Evolutionary conservation across 2,113 vertebrate genomes (phyloP).

Genomic region (Prinia subflava): DNA sequence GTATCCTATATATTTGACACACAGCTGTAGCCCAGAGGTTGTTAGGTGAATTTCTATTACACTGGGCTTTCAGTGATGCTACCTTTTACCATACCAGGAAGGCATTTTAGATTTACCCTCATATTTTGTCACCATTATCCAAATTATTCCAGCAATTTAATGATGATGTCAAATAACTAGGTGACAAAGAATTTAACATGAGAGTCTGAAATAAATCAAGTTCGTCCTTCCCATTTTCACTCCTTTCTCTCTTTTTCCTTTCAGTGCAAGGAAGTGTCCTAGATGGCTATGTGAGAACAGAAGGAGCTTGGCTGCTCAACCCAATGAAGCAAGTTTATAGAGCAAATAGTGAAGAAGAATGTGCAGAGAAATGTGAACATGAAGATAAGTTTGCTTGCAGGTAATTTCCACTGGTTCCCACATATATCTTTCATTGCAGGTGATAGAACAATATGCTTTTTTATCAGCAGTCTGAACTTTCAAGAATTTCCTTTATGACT

Average conservation of each 20-base stretch:
- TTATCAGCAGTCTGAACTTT: neutral
- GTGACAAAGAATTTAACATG: neutral
- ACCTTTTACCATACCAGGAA: neutral
- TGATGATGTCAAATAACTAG: neutral
- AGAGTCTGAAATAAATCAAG: neutral
- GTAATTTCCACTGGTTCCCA: neutral
- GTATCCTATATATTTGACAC: neutral
- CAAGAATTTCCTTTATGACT: neutral
- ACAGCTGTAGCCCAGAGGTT: neutral
- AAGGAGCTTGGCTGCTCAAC: conserved; percentile 60
- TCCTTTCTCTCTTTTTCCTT: neutral
- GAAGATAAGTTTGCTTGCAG: conserved; percentile 45
- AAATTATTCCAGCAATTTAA: neutral
- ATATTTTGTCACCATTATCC: neutral
- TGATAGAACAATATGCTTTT: neutral
- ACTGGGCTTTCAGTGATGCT: neutral
- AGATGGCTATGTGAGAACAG: conserved; percentile 47
- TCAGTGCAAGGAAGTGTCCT: conserved; percentile 15
- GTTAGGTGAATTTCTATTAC: neutral
- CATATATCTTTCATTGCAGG: neutral
- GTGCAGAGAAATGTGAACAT: conserved; percentile 24
- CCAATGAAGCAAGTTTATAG: conserved; percentile 13
- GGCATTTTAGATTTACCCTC: neutral
- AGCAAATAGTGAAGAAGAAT: conserved; percentile 42
- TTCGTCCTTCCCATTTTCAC: neutral